Conservation (phyloP, 2,888 invertebrate species). For the Trachelus tabidus region DNA sequence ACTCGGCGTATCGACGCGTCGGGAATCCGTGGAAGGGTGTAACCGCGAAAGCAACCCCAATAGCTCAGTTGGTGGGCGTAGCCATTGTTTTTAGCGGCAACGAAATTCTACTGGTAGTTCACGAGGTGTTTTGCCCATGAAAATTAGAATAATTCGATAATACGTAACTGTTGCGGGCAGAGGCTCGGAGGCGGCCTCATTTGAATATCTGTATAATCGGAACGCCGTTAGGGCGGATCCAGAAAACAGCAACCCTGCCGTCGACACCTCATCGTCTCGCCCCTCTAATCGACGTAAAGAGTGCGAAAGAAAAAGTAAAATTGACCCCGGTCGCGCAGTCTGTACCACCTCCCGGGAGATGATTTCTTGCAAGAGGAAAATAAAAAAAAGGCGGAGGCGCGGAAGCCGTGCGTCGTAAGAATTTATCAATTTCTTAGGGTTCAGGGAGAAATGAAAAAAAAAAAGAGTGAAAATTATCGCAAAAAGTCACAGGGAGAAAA, state of each 20-base stretch:
- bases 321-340: constrained; percentile 15
- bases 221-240: constrained; percentile 65
- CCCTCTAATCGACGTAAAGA: constrained; percentile 45
- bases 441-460: neutral
- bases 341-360: neutral
- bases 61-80: neutral
- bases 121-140: constrained; percentile 53
- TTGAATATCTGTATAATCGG: constrained; percentile 66
- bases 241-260: constrained; percentile 55
- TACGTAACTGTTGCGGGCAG: constrained; percentile 66
- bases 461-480: neutral
- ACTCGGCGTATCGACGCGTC: neutral
- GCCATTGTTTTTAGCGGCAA: neutral
- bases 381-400: neutral
- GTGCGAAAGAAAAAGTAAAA: constrained; percentile 3
- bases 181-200: constrained; percentile 53
- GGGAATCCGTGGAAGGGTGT: neutral
- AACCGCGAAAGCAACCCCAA: neutral
- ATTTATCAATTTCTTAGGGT: neutral
- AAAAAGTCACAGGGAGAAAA: neutral
- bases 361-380: neutral
- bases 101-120: neutral
- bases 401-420: neutral
- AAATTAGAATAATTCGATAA: constrained; percentile 66
- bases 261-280: constrained; percentile 47